These are phyloP conservation scores for Hypselothyrea guttata DNA, from an alignment of 2,888 invertebrate species.

Conservation along the genomic window DNA sequence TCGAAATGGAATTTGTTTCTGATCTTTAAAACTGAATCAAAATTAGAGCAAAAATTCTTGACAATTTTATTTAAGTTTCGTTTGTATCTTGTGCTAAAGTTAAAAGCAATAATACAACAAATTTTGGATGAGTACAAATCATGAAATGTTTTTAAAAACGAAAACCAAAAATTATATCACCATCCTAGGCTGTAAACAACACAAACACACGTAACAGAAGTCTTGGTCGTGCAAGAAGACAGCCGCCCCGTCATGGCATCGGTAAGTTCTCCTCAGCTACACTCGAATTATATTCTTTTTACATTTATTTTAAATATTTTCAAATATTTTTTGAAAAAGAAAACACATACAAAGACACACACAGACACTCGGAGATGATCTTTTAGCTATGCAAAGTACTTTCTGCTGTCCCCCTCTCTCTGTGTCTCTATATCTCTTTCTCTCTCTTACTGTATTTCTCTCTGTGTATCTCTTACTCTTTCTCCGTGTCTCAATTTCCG, in stretches of 20 bases:
- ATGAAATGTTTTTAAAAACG: constrained; percentile 30
- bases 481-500: constrained; percentile 13
- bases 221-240: constrained; percentile 83
- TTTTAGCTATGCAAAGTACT: not conserved
- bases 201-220: constrained; percentile 83
- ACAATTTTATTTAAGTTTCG: constrained; percentile 13
- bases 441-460: constrained; percentile 10
- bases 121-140: too few species aligned
- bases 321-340: not conserved
- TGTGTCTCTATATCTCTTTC: not conserved
- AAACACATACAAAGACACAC: constrained; percentile 19
- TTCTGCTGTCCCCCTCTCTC: constrained; percentile 12
- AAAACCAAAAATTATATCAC: constrained; percentile 71
- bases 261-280: constrained; percentile 78
- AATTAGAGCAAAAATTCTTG: constrained; percentile 15
- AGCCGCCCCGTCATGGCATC: constrained; percentile 83
- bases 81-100: constrained; percentile 6
- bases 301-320: constrained; percentile 11
- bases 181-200: constrained; percentile 83
- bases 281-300: constrained; percentile 13
- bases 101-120: too few species aligned
- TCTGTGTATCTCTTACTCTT: constrained; percentile 14
- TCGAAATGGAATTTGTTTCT: constrained; percentile 18
- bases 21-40: constrained; percentile 34
- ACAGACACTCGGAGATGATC: constrained; percentile 12